Evolutionary conservation across 2,888 invertebrate species (phyloP).

Genomic region (Deroplatys truncata): DNA sequence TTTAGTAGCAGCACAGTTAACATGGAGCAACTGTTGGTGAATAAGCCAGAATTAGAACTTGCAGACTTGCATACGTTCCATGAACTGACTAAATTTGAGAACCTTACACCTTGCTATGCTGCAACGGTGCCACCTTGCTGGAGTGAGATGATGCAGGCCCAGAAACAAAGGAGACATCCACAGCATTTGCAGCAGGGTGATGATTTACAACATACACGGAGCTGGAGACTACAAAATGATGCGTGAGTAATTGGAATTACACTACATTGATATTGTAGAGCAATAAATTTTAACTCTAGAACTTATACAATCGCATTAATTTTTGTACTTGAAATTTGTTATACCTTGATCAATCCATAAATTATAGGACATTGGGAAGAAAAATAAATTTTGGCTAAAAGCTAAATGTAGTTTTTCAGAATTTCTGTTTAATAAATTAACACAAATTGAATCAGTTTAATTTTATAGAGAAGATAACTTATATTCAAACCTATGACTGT

Average conservation of each 20-base stretch:
- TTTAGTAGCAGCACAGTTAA: neutral
- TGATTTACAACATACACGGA: conserved; percentile 71
- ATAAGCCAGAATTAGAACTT: conserved; percentile 40
- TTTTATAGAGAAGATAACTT: too few relatives aligned
- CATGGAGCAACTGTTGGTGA: conserved; percentile 36
- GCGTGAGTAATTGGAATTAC: conserved; percentile 48
- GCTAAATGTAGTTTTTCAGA: too few relatives aligned
- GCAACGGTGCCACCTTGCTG: conserved; percentile 91
- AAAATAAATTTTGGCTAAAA: too few relatives aligned
- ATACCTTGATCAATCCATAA: too few relatives aligned
- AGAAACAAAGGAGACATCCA: conserved; percentile 82
- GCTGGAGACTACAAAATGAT: conserved; percentile 85
- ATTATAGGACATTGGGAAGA: too few relatives aligned
- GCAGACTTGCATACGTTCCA: conserved; percentile 60
- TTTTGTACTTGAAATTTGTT: too few relatives aligned
- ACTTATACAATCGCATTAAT: too few relatives aligned
- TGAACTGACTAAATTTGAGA: conserved; percentile 72
- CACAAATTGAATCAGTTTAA: too few relatives aligned
- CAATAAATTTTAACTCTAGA: too few relatives aligned
- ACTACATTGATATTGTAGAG: too few relatives aligned
- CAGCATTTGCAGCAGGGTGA: conserved; percentile 67
- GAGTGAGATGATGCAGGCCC: conserved; percentile 89
- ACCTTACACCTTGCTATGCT: conserved; percentile 64
- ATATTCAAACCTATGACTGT: too few relatives aligned
- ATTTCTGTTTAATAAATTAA: too few relatives aligned